Evolutionary conservation across 2,797 vertebrate species (phyloP).

Genomic region (Telmatherina bonti): DNA sequence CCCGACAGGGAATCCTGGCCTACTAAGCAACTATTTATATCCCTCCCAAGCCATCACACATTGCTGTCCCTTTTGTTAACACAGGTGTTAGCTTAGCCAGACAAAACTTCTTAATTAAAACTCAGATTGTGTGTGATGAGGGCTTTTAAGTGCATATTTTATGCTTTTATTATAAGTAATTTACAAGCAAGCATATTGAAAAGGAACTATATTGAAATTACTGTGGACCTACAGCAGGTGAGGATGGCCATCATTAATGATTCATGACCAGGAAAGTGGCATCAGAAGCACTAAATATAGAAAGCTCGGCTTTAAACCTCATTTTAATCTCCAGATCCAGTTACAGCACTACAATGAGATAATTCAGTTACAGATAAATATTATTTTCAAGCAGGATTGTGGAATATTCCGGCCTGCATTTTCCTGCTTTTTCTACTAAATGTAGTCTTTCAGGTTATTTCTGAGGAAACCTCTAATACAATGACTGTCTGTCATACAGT

Average conservation of each 20-base stretch:
- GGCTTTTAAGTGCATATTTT: conserved; percentile 11
- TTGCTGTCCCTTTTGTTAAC: conserved; percentile 63
- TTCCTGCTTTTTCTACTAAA: background rate
- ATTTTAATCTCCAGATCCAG: conserved; percentile 36
- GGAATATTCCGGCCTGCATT: conserved; percentile 4
- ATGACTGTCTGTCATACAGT: conserved; percentile 5
- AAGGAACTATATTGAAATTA: conserved; percentile 15
- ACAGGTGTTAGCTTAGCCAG: conserved; percentile 51
- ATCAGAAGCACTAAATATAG: background rate
- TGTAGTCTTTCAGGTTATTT: background rate
- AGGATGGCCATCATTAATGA: conserved; percentile 34
- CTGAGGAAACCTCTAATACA: conserved; percentile 6
- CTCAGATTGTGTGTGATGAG: conserved; percentile 36
- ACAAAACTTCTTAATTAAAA: conserved; percentile 74
- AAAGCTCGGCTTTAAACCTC: background rate
- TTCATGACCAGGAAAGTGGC: conserved; percentile 22
- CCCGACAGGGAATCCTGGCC: conserved; percentile 75
- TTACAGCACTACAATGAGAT: conserved; percentile 14
- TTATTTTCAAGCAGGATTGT: conserved; percentile 13
- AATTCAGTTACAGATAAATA: conserved; percentile 7
- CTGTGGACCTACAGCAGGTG: conserved; percentile 31
- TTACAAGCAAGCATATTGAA: conserved; percentile 3
- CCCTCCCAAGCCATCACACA: conserved; percentile 53
- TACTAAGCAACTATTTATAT: conserved; percentile 79
- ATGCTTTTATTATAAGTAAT: conserved; percentile 24